These are phyloP conservation scores for Phrixothrix hirtus DNA, from an alignment of 2,888 invertebrate genomes.

Conservation along the genomic window DNA sequence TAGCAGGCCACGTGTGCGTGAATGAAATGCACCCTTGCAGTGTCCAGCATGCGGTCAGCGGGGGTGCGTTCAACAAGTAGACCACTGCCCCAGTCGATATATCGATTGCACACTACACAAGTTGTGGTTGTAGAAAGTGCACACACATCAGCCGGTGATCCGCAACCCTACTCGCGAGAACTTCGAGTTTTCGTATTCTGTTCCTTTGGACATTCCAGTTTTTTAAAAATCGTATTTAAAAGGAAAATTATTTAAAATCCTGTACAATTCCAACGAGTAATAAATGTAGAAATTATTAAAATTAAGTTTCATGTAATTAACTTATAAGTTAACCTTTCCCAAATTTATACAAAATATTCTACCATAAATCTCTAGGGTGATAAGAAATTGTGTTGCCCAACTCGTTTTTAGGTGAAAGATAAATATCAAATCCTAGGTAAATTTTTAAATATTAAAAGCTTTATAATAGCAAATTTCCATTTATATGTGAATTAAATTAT, in stretches of 20 bases:
- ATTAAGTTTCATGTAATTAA: too few relatives aligned
- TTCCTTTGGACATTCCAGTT: conserved; percentile 1
- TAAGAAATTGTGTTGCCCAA: too few relatives aligned
- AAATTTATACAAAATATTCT: too few relatives aligned
- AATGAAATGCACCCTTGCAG: conserved; percentile 49
- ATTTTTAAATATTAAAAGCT: too few relatives aligned
- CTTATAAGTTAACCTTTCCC: too few relatives aligned
- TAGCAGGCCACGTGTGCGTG: conserved; percentile 42
- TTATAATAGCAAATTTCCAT: too few relatives aligned
- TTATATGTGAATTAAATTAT: too few relatives aligned
- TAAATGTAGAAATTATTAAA: neutral
- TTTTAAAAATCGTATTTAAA: neutral
- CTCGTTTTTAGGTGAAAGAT: too few relatives aligned
- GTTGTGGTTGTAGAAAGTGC: conserved; percentile 44
- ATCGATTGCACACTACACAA: conserved; percentile 50
- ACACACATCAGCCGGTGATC: conserved; percentile 35
- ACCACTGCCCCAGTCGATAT: conserved; percentile 55
- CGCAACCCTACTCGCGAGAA: conserved; percentile 19
- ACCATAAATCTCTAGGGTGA: too few relatives aligned
- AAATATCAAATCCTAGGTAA: too few relatives aligned
- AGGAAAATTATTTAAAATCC: too few relatives aligned
- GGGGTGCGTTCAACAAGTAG: conserved; percentile 54
- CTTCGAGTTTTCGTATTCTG: conserved; percentile 12
- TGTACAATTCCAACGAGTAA: too few relatives aligned
- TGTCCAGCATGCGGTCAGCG: conserved; percentile 42